phyloP scores from a whole-genome alignment of 2,113 vertebrate species.

The Triplophysa siluroides region DNA sequence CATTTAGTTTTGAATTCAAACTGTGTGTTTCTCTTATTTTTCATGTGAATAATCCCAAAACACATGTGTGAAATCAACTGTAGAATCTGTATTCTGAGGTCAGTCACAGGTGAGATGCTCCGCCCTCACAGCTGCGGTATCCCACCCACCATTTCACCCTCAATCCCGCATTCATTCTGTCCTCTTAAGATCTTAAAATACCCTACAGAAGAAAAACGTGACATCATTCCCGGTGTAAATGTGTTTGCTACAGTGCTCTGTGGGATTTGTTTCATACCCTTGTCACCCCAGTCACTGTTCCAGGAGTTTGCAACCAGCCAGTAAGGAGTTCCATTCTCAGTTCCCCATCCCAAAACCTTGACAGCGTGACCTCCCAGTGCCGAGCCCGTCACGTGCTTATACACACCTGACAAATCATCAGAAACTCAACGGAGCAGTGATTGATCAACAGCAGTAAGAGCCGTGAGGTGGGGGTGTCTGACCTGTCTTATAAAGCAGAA shows the following conservation, averaged over 20 bases:
- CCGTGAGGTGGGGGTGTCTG: background rate
- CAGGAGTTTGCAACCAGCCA: slow-evolving; percentile 95
- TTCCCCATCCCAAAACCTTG: slow-evolving; percentile 89
- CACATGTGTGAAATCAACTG: background rate
- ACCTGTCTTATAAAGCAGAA: slow-evolving; percentile 88
- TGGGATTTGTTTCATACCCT: slow-evolving; percentile 71
- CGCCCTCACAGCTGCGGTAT: slow-evolving; percentile 70
- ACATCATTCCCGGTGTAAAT: background rate
- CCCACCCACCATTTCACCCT: slow-evolving; percentile 86
- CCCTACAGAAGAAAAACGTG: slow-evolving; percentile 64
- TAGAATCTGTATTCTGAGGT: background rate
- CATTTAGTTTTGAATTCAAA: no score
- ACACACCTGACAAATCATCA: slow-evolving; percentile 77
- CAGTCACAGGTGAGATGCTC: background rate
- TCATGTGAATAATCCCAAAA: no score
- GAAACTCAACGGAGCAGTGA: background rate
- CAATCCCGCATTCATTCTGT: slow-evolving; percentile 86
- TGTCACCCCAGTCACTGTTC: slow-evolving; percentile 93
- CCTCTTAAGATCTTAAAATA: slow-evolving; percentile 92
- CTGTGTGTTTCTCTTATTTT: no score
- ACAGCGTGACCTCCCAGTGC: slow-evolving; percentile 87
- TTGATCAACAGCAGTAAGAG: background rate
- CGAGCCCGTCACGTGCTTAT: slow-evolving; percentile 82
- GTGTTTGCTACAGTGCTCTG: background rate
- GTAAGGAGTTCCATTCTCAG: slow-evolving; percentile 80